Evolutionary conservation across 92 coral and sea anemone species (phyloP).

Genomic region (Actinostola sp.): DNA sequence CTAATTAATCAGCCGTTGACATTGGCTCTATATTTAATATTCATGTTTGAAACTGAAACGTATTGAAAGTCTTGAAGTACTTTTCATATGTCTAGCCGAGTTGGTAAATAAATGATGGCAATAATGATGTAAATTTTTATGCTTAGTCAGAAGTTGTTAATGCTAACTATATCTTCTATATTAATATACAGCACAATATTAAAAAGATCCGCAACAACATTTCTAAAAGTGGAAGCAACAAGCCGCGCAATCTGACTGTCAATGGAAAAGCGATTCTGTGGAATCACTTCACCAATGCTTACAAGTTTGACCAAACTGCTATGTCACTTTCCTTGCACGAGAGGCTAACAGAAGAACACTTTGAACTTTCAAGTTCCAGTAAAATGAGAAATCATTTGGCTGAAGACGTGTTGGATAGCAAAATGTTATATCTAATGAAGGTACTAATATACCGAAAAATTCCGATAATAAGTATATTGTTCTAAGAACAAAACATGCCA

Average conservation of each 20-base stretch:
- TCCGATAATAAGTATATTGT: too few species aligned
- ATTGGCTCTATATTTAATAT: too few species aligned
- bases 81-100: too few species aligned
- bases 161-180: too few species aligned
- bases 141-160: too few species aligned
- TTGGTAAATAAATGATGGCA: too few species aligned
- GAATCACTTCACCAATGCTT: slow-evolving; percentile 36
- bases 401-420: slow-evolving; percentile 49
- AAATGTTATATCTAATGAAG: slow-evolving; percentile 48
- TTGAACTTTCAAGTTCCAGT: slow-evolving; percentile 37
- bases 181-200: slow-evolving; percentile 47
- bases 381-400: slow-evolving; percentile 66
- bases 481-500: too few species aligned
- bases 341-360: slow-evolving; percentile 57
- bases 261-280: too few species aligned
- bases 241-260: not conserved
- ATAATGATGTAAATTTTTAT: too few species aligned
- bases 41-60: not conserved
- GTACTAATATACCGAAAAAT: slow-evolving; percentile 11
- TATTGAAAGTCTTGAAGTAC: too few species aligned
- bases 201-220: slow-evolving; percentile 50
- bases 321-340: slow-evolving; percentile 51
- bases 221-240: slow-evolving; percentile 28
- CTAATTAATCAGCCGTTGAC: too few species aligned
- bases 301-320: slow-evolving; percentile 44